Conservation (phyloP, 2,888 invertebrate species). For the Latrodectus hesperus region DNA sequence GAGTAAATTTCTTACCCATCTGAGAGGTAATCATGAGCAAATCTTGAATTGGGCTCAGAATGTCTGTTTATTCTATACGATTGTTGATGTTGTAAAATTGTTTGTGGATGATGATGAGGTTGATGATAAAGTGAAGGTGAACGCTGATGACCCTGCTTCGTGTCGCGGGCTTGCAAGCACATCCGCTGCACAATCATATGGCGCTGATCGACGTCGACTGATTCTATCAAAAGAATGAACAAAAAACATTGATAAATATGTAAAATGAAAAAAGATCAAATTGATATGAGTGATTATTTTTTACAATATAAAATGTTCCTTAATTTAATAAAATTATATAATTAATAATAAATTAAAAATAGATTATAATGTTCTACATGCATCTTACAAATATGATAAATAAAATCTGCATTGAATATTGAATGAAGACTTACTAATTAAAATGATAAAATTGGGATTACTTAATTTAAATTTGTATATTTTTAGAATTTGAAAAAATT, state of each 20-base stretch:
- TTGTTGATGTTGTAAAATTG: conserved; percentile 50
- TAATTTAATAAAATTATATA: too few relatives aligned
- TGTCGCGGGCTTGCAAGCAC: conserved; percentile 56
- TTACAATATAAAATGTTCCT: too few relatives aligned
- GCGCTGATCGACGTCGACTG: conserved; percentile 66
- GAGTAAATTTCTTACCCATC: conserved; percentile 46
- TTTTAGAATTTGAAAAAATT: too few relatives aligned
- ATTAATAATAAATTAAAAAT: too few relatives aligned
- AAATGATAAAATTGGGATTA: too few relatives aligned
- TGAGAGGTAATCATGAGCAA: conserved; percentile 65
- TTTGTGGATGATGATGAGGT: conserved; percentile 28
- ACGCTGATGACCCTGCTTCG: conserved; percentile 53
- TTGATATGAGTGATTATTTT: background rate
- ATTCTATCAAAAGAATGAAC: conserved; percentile 17
- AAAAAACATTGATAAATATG: background rate
- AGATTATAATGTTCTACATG: too few relatives aligned
- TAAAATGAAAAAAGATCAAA: background rate
- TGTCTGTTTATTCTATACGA: conserved; percentile 62
- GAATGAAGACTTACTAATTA: too few relatives aligned
- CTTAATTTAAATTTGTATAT: too few relatives aligned
- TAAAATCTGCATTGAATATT: too few relatives aligned
- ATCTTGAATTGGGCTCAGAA: conserved; percentile 61
- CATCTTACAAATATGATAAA: too few relatives aligned
- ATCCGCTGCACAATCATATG: conserved; percentile 59
- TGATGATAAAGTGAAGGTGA: conserved; percentile 58